These are phyloP conservation scores for Alaudala cheleensis DNA, from an alignment of 2,113 vertebrate species.

Conservation along the genomic window DNA sequence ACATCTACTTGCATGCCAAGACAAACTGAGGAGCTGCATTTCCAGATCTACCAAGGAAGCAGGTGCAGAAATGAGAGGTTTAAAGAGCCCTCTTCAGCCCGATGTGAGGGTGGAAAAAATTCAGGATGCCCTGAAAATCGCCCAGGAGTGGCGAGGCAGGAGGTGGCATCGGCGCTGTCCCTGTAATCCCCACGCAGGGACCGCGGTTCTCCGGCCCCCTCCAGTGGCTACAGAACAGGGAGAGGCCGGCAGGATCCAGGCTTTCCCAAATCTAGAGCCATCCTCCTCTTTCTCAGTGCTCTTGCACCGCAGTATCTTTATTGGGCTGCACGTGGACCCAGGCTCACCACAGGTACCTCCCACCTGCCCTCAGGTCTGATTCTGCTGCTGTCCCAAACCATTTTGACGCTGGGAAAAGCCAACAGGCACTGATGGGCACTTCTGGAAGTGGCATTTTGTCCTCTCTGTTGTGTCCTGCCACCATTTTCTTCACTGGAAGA, in stretches of 20 bases:
- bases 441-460: not conserved
- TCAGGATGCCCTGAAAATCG: not conserved
- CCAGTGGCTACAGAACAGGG: constrained; percentile 3
- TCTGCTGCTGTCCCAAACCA: not conserved
- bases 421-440: not conserved
- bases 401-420: not conserved
- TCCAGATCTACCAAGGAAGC: not conserved
- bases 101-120: not conserved
- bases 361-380: not conserved
- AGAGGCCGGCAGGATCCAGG: not conserved
- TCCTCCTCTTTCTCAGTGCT: not conserved
- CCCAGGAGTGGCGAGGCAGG: not conserved
- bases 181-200: not conserved
- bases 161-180: not conserved
- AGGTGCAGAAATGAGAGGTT: not conserved
- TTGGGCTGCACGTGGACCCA: not conserved
- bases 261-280: not conserved
- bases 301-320: not conserved
- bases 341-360: not conserved
- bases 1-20: not conserved
- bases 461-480: not conserved
- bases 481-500: not conserved
- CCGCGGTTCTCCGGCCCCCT: constrained; percentile 46
- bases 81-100: not conserved
- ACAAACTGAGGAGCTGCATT: not conserved